A percentile compares a stretch with the other conserved stretches of the same genome.
phyloP scores from a whole-genome alignment of 2,888 invertebrate species.

The Lasioglossum figueresi region DNA sequence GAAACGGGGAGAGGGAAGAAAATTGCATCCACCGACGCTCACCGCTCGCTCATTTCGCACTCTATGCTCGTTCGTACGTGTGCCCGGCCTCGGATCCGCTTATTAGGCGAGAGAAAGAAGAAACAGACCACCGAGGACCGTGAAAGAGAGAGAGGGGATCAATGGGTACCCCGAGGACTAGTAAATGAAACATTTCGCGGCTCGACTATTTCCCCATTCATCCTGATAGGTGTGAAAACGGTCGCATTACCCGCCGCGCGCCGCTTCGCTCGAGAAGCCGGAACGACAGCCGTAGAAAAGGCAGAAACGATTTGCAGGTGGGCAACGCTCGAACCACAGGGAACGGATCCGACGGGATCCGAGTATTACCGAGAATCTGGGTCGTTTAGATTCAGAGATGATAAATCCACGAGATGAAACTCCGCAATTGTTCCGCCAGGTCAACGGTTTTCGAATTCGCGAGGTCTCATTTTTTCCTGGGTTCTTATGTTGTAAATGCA shows the following conservation, averaged over 20 bases:
- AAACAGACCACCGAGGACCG: conserved; percentile 28
- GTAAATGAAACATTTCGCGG: conserved; percentile 47
- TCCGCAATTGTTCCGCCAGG: not conserved
- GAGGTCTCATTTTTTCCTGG: too few relatives aligned
- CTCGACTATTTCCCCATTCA: conserved; percentile 60
- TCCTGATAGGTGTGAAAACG: conserved; percentile 38
- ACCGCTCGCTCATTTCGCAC: conserved; percentile 72
- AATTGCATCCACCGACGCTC: conserved; percentile 75
- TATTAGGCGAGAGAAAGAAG: conserved; percentile 56
- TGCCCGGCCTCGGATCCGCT: conserved; percentile 54
- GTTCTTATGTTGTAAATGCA: not conserved
- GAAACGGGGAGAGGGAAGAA: conserved; percentile 56
- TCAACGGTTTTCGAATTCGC: not conserved
- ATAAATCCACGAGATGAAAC: not conserved
- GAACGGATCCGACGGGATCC: conserved; percentile 9
- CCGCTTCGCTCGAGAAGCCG: not conserved
- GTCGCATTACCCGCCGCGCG: conserved; percentile 11
- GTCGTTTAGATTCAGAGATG: conserved; percentile 20
- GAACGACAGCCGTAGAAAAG: conserved; percentile 22
- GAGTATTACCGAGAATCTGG: conserved; percentile 20
- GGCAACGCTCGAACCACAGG: not conserved
- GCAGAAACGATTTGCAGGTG: conserved; percentile 8
- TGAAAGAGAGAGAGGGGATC: conserved; percentile 30
- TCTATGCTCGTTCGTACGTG: conserved; percentile 65
- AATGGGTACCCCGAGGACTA: conserved; percentile 38